A percentile compares a stretch with the other conserved stretches of the same genome.
Evolutionary conservation across 2,113 vertebrate species (phyloP).

Genomic region (Pluvianellus socialis): DNA sequence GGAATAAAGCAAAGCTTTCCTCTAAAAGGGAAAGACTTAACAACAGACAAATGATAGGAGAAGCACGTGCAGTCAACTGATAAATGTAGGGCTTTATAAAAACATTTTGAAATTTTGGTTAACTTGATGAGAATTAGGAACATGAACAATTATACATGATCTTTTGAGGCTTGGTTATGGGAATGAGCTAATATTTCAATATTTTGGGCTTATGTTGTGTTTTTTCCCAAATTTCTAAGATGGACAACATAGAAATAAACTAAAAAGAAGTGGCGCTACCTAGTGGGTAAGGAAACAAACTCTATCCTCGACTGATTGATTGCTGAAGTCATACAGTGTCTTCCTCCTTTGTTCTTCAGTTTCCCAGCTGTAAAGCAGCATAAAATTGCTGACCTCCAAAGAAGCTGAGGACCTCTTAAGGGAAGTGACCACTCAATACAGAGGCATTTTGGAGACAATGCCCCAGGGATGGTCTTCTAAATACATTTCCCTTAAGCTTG

Average conservation of each 20-base stretch:
- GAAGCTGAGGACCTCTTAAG: background rate
- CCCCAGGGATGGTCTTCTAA: background rate
- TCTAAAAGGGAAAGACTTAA: background rate
- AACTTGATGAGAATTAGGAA: background rate
- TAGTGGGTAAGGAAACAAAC: background rate
- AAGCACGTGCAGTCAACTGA: background rate
- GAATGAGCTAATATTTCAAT: background rate
- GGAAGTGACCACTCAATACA: background rate
- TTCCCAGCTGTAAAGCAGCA: background rate
- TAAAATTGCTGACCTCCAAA: background rate
- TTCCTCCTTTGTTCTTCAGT: background rate
- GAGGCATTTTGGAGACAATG: background rate
- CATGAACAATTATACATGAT: background rate
- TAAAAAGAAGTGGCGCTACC: background rate
- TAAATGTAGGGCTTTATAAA: background rate
- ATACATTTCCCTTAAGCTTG: background rate
- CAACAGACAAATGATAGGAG: background rate
- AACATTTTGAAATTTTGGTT: background rate
- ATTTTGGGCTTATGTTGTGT: background rate
- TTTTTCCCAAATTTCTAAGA: background rate
- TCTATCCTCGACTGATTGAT: background rate
- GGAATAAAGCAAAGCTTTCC: background rate
- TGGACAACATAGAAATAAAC: background rate
- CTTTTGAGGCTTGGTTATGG: background rate
- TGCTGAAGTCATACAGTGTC: accelerated